Base-by-base conservation (phyloP, 2,113 vertebrate species). In the Microtus richardsoni region DNA sequence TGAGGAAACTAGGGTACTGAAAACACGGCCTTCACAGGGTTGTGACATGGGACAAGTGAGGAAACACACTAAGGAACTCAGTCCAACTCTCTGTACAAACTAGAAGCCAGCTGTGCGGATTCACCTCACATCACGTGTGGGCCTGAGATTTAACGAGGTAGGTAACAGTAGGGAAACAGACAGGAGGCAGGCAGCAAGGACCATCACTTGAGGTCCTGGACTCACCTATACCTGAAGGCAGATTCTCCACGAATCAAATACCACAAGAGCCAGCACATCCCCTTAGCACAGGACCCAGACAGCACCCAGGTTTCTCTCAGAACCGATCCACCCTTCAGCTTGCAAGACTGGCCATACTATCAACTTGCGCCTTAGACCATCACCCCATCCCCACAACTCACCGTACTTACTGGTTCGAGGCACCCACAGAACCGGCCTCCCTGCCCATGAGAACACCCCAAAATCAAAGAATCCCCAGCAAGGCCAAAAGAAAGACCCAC, bases 391-490 rank as follows among this genome's bases (percentile, higher is more conserved):
- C 41, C 30, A n/a, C n/a, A 13, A 49, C 74, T 52, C 39, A 14
- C 49, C 41, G 5, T 3, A 0, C 36, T 70, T 49, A 44, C 26
- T 5, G 3, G 80, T 2, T 89, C 44, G 8, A 92, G 39, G 68
- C 49, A 89, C 47, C 33, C 62, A 41, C 89, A 58, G 75, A 92
- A 52, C 64, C 21, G 49, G 26, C 41, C 39, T 24, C 54, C 39
- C 75, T 66, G 22, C 49, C 54, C 41, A 54, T 49, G 7, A 21
- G 2, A 92, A 26, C 17, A 47, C 16, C 19, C 13, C 13, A 66
- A 94, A 83, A 1, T 52, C 75, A 78, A 89, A 87, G 62, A 90
- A 88, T 14, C 77, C 44, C 91, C 70, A 77, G 49, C 49, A 91
- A 91, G 74, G 39, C 4, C 44, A 62, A 44, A 78, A 62, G 44